phyloP scores from a whole-genome alignment of 1,140 invertebrate species.

The Adelges cooleyi region DNA sequence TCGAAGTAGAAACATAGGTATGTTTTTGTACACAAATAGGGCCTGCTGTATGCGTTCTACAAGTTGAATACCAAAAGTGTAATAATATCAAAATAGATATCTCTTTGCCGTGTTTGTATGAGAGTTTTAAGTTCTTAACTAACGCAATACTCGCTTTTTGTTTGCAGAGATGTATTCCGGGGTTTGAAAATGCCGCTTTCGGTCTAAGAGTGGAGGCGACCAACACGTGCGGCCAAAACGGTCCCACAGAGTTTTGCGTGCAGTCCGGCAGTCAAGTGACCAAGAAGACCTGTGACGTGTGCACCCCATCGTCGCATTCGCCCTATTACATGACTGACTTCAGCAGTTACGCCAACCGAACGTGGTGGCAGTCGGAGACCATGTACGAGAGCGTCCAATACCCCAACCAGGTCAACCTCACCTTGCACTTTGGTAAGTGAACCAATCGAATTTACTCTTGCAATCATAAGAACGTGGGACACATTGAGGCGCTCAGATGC shows the following conservation, averaged over 20 bases:
- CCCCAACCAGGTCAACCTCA: slow-evolving; percentile 84
- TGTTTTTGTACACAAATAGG: too few species aligned
- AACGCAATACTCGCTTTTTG: slow-evolving; percentile 25
- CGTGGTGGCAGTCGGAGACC: slow-evolving; percentile 98
- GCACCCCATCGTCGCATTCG: slow-evolving; percentile 51
- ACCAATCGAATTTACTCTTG: too few species aligned
- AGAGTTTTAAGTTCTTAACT: too few species aligned
- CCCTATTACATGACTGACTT: slow-evolving; percentile 79
- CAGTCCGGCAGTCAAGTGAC: slow-evolving; percentile 51
- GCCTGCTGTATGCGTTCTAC: too few species aligned
- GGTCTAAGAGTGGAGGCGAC: slow-evolving; percentile 76
- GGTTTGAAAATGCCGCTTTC: slow-evolving; percentile 93
- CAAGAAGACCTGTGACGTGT: slow-evolving; percentile 51
- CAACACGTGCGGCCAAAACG: slow-evolving; percentile 79
- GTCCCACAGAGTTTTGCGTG: slow-evolving; percentile 70
- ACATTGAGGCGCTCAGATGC: too few species aligned
- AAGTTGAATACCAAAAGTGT: too few species aligned
- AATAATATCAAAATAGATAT: too few species aligned
- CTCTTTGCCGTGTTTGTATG: too few species aligned
- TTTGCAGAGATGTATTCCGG: slow-evolving; percentile 80
- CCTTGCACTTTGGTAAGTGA: slow-evolving; percentile 73
- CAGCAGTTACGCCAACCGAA: slow-evolving; percentile 75
- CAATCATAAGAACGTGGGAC: too few species aligned
- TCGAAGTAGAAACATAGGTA: too few species aligned
- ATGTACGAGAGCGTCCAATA: slow-evolving; percentile 87